These are phyloP conservation scores for Elegia similella DNA, from an alignment of 2,888 invertebrate species.

Conservation along the genomic window DNA sequence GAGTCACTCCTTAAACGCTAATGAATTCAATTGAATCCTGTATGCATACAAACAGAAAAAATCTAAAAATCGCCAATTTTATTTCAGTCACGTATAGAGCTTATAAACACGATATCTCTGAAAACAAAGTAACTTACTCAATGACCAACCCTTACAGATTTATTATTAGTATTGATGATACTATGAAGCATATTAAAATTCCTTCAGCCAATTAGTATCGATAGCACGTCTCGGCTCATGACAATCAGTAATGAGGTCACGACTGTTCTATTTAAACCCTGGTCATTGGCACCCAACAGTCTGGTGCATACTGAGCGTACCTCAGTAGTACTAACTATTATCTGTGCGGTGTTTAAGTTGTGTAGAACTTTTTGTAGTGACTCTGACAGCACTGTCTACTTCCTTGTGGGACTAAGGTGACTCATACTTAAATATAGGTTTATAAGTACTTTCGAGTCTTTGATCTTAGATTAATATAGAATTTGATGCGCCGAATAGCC, in stretches of 20 bases:
- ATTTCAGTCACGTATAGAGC: too few relatives aligned
- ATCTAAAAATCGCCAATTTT: too few relatives aligned
- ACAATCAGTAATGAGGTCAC: slow-evolving; percentile 10
- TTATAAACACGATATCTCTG: too few relatives aligned
- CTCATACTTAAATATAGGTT: slow-evolving; percentile 1
- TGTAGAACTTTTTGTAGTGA: background rate
- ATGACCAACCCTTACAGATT: too few relatives aligned
- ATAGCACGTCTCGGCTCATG: background rate
- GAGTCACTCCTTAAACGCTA: too few relatives aligned
- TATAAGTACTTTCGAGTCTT: background rate
- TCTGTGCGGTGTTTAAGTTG: background rate
- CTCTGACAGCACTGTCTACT: background rate
- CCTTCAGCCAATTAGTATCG: slow-evolving; percentile 2
- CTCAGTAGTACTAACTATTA: background rate
- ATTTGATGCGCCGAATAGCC: too few relatives aligned
- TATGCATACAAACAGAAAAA: too few relatives aligned
- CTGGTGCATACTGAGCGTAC: slow-evolving; percentile 4
- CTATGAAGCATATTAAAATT: background rate
- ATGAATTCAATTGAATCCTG: too few relatives aligned
- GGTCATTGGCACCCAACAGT: slow-evolving; percentile 11
- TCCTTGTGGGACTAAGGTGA: slow-evolving; percentile 7
- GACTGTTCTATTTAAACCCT: slow-evolving; percentile 10
- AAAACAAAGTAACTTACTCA: too few relatives aligned
- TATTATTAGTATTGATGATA: background rate
- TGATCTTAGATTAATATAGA: too few relatives aligned